Evolutionary conservation across 2,797 vertebrate genomes (phyloP).

Genomic region (Eulemur rubriventer): DNA sequence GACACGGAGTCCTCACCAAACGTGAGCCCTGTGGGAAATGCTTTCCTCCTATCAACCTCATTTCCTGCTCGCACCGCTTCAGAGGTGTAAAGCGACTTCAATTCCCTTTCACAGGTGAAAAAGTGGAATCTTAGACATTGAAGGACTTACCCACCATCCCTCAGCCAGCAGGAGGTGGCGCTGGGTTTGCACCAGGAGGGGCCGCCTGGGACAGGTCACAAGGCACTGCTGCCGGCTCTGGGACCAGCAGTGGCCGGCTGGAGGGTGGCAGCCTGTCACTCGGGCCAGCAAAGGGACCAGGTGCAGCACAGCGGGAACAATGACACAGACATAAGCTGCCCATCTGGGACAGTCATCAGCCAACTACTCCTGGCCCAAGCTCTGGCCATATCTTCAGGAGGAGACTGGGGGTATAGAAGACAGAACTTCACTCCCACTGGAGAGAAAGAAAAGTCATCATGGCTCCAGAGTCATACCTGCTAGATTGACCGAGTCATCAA

Average conservation of each 20-base stretch:
- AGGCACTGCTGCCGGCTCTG: neutral
- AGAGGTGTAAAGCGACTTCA: neutral
- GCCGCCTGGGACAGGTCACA: fast-evolving
- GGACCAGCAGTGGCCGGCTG: fast-evolving
- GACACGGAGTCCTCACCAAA: neutral
- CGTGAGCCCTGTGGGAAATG: fast-evolving
- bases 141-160: neutral
- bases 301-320: neutral
- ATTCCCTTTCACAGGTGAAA: neutral
- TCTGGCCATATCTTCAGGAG: neutral
- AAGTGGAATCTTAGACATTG: neutral
- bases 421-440: too few species aligned
- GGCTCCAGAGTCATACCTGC: fast-evolving
- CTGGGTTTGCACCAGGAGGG: too few species aligned
- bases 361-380: neutral
- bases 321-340: neutral
- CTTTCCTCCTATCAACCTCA: neutral
- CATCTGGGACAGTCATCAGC: fast-evolving
- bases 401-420: neutral
- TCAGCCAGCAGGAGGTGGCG: neutral
- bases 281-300: too few species aligned
- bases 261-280: neutral
- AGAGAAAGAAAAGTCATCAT: neutral
- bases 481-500: fast-evolving
- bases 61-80: neutral